These are phyloP conservation scores for Characodon lateralis DNA, from an alignment of 2,797 vertebrate genomes.

Conservation along the genomic window DNA sequence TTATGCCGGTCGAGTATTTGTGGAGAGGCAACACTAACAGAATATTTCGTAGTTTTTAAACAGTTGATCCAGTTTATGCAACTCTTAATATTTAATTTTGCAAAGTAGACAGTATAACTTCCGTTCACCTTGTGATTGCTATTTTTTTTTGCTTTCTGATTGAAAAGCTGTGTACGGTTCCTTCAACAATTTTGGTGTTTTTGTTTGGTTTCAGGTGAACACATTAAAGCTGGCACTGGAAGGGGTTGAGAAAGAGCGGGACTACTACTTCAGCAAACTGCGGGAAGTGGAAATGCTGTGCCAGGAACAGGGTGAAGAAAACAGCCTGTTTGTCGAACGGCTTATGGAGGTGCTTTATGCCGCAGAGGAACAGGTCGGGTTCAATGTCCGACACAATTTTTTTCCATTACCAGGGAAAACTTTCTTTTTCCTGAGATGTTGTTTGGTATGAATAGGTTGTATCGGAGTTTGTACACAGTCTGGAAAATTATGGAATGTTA, in stretches of 20 bases:
- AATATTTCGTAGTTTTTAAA: constrained; percentile 13
- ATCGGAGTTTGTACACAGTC: not conserved
- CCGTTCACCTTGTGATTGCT: not conserved
- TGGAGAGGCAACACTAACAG: constrained; percentile 7
- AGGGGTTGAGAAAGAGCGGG: constrained; percentile 97
- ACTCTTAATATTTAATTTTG: constrained; percentile 1
- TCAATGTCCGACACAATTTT: not conserved
- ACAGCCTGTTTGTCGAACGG: constrained; percentile 89
- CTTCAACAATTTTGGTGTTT: not conserved
- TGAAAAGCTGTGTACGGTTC: not conserved
- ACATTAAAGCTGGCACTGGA: constrained; percentile 96
- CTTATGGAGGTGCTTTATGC: constrained; percentile 98
- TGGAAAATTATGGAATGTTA: not conserved
- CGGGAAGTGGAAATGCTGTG: constrained; percentile 97
- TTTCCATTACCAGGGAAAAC: not conserved
- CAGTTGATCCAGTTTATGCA: not conserved
- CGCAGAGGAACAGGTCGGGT: constrained; percentile 92
- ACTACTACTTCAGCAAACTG: constrained; percentile 99
- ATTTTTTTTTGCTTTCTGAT: constrained; percentile 9
- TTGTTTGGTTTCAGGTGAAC: constrained; percentile 83
- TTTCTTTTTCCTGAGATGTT: not conserved
- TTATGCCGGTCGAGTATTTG: constrained; percentile 3
- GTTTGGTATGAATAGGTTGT: not conserved
- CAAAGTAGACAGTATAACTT: not conserved
- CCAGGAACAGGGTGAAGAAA: constrained; percentile 94